Percentiles rank a stretch among this genome's conserved stretches.
phyloP scores from a whole-genome alignment of 2,888 invertebrate genomes.

The Nephrotoma appendiculata region DNA sequence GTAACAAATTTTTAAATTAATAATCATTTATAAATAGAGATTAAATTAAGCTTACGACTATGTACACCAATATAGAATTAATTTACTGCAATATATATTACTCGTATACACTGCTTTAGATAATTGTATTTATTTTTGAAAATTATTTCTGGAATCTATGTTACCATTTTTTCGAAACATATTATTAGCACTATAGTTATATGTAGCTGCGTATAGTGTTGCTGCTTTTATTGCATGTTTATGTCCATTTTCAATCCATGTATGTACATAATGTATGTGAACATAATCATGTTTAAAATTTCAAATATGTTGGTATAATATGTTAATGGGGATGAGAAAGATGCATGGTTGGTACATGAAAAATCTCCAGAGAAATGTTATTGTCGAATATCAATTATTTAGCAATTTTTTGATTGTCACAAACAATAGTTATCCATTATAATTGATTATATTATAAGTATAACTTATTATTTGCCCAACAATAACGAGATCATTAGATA shows the following conservation, averaged over 20 bases:
- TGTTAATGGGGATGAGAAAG: background rate
- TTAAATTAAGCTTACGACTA: no score
- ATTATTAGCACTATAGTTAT: background rate
- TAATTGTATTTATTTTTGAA: background rate
- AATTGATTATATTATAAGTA: background rate
- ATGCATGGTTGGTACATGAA: background rate
- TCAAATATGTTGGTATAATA: background rate
- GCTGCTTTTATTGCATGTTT: background rate
- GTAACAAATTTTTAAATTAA: no score
- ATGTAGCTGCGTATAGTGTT: background rate
- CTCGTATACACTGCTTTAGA: background rate
- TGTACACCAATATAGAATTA: background rate
- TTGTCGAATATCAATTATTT: background rate
- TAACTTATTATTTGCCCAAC: background rate
- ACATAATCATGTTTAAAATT: background rate
- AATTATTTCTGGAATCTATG: background rate
- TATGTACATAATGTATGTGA: background rate
- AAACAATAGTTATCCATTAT: background rate
- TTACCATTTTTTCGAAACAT: background rate
- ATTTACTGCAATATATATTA: background rate
- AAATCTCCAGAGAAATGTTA: background rate
- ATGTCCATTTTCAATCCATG: background rate
- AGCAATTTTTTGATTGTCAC: background rate
- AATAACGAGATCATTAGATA: no score
- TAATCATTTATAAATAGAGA: no score